Evolutionary conservation across 2,797 vertebrate genomes (phyloP), one percentile per base, ranked within the genome.

Genomic region (Siniperca undulata): DNA sequence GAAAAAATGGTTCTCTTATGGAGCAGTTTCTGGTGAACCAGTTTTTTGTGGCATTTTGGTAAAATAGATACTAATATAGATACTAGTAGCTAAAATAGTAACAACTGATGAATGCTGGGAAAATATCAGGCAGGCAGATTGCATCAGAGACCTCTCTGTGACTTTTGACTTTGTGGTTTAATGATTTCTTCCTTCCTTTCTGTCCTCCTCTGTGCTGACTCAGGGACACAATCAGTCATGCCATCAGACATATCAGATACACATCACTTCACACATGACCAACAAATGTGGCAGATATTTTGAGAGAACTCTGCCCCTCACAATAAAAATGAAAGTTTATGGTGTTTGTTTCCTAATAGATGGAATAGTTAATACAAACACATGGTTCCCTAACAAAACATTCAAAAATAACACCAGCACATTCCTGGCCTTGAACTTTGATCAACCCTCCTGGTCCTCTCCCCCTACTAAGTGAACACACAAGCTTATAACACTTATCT

Each of bases 181-280:
- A 82, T 83, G 87, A 91, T 61, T 83, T 71, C 74, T 80, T 82
- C 84, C 89, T 89, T 86, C 83, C 82, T 84, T 13, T 89, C 46
- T 72, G 69, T 71, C 83, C 64, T 89, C 77, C 48, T 64, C 66
- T 74, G 42, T 36, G 60, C 56, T 40, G 36, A 84, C 44, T 76
- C 69, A 1, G n/a, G 55, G 12, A 84, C 66, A 56, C 75, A 79
- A 89, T 94, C 87, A 88, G 81, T 80, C 83, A 78, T 58, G 81
- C 74, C 88, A 74, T 84, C 84, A 71, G 70, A 77, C 75, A 88
- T 90, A 68, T 34, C 74, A 82, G 91, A 94, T 90, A 85, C 58
- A 66, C 67, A 91, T 94, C 82, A 34, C 70, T 58, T 24, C 20
- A 42, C n/a, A 78, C 36, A 48, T 59, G 11, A 58, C 50, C 3